A percentile compares a stretch with the other conserved stretches of the same genome.
Evolutionary conservation across 2,888 invertebrate species (phyloP).

Genomic region (Lasioglossum leucozonium): DNA sequence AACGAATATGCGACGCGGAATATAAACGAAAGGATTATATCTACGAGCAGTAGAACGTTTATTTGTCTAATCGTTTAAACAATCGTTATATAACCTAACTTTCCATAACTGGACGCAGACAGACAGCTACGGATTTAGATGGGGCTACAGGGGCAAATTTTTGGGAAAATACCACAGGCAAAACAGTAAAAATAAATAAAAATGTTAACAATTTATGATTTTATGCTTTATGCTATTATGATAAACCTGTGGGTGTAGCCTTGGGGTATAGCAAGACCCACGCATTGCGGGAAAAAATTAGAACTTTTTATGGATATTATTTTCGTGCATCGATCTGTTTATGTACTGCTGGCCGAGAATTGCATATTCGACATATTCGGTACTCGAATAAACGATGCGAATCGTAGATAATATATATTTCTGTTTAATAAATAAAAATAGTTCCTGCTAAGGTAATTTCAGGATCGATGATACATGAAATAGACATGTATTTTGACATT

Average conservation of each 20-base stretch:
- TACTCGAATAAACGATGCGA: background rate
- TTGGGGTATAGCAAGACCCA: background rate
- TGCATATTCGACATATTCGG: background rate
- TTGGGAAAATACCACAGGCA: no score
- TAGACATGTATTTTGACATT: background rate
- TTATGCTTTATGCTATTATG: no score
- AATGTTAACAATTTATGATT: no score
- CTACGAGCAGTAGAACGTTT: background rate
- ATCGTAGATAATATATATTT: background rate
- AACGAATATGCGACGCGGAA: background rate
- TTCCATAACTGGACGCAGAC: background rate
- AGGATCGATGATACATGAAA: constrained; percentile 30
- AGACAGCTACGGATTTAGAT: no score
- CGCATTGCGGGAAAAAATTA: no score
- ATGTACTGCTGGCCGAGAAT: background rate
- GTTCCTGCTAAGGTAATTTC: constrained; percentile 10
- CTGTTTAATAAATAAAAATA: background rate
- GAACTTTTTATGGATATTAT: background rate
- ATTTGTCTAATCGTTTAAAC: background rate
- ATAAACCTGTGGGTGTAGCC: no score
- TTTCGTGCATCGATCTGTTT: background rate
- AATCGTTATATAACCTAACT: background rate
- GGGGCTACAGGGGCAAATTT: no score
- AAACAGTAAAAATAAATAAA: no score
- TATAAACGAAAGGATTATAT: background rate